phyloP scores from a whole-genome alignment of 1,140 invertebrate genomes.

The Steinernema feltiae region DNA sequence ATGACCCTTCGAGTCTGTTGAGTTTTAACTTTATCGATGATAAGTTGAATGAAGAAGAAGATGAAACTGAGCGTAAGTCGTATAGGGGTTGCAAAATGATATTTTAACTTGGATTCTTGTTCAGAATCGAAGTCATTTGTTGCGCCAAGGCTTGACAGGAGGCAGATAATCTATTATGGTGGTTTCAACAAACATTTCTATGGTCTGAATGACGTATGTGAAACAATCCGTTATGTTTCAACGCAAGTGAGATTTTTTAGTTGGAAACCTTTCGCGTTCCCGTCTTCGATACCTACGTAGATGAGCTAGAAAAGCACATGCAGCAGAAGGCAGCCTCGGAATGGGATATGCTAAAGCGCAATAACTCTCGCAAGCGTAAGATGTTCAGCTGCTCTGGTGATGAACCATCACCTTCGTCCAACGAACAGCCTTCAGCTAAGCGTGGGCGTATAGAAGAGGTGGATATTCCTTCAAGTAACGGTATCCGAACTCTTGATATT shows the following conservation, averaged over 20 bases:
- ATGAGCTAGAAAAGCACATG: neutral
- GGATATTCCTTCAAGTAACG: neutral
- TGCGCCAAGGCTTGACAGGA: slow-evolving; percentile 7
- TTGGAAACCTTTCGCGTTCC: slow-evolving; percentile 21
- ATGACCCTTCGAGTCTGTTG: neutral
- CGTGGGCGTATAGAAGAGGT: neutral
- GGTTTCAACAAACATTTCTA: slow-evolving; percentile 30
- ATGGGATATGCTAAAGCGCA: neutral
- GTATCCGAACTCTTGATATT: too few relatives aligned
- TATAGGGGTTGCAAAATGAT: neutral
- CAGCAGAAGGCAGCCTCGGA: neutral
- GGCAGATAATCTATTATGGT: slow-evolving; percentile 27
- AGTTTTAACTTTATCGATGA: slow-evolving; percentile 24
- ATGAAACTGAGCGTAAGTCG: neutral
- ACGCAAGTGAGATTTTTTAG: too few relatives aligned
- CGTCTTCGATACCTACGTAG: slow-evolving; percentile 11
- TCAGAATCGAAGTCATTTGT: slow-evolving; percentile 3
- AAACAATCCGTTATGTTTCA: too few relatives aligned
- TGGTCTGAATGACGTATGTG: slow-evolving; percentile 25
- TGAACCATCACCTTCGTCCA: neutral
- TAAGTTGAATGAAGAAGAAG: neutral
- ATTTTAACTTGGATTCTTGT: neutral
- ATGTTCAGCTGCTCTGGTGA: neutral
- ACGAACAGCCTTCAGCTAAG: neutral
- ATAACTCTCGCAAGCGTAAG: neutral